phyloP scores from a whole-genome alignment of 2,888 invertebrate genomes.

The Ametastegia equiseti region DNA sequence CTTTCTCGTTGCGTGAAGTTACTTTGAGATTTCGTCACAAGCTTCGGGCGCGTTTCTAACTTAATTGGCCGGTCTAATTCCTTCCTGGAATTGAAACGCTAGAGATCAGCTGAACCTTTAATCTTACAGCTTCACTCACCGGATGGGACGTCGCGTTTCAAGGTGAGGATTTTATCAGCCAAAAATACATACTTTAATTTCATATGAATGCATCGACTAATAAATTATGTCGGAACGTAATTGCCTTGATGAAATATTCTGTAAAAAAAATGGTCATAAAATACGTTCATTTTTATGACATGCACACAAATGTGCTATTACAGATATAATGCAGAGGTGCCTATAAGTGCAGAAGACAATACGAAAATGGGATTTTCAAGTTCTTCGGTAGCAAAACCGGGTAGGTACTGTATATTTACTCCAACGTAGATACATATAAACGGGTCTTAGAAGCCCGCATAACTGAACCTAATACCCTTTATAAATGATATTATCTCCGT shows the following conservation, averaged over 20 bases:
- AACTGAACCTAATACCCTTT: neutral
- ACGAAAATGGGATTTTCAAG: neutral
- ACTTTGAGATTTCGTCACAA: conserved; percentile 1
- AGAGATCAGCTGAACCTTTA: conserved; percentile 2
- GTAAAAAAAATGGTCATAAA: no score
- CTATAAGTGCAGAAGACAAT: neutral
- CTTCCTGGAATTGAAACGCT: conserved; percentile 27
- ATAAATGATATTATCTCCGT: conserved; percentile 31
- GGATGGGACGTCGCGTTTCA: neutral
- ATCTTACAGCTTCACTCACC: neutral
- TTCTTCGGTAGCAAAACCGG: neutral
- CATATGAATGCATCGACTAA: no score
- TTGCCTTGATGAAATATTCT: no score
- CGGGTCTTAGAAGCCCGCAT: neutral
- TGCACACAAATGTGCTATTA: no score
- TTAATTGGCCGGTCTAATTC: conserved; percentile 26
- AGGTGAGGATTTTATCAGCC: conserved; percentile 24
- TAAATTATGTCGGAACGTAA: no score
- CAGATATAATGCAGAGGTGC: no score
- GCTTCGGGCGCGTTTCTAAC: conserved; percentile 27
- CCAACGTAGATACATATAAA: neutral
- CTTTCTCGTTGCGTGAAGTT: neutral
- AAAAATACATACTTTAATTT: neutral
- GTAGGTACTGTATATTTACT: neutral
- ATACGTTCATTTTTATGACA: no score